Conservation (phyloP, 2,797 vertebrate genomes). For the Lycodopsis pacificus region DNA sequence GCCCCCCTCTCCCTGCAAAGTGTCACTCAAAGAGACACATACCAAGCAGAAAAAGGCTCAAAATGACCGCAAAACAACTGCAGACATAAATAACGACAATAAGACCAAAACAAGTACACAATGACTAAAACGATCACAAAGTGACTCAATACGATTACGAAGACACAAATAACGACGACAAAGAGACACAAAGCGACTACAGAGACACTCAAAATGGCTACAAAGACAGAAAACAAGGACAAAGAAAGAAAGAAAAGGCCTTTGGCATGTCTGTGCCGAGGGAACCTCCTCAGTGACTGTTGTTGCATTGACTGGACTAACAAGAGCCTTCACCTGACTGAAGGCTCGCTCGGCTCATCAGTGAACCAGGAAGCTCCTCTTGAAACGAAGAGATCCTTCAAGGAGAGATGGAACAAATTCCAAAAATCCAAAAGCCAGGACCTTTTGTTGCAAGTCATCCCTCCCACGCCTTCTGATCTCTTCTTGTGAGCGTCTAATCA, state of each 20-base stretch:
- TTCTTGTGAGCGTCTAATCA: background rate
- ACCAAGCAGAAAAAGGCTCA: background rate
- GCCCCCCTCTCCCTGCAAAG: too few relatives aligned
- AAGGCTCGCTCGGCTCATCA: slow-evolving; percentile 24
- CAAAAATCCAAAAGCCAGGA: background rate
- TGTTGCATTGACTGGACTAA: slow-evolving; percentile 10
- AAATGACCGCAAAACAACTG: background rate
- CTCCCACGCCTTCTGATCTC: background rate
- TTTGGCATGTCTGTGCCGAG: too few relatives aligned
- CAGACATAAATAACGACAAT: background rate
- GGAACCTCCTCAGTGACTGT: background rate
- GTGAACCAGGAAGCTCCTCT: slow-evolving; percentile 22
- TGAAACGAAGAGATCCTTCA: slow-evolving; percentile 5
- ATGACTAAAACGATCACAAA: too few relatives aligned
- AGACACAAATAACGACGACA: too few relatives aligned
- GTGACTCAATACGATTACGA: too few relatives aligned
- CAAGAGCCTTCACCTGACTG: slow-evolving; percentile 24
- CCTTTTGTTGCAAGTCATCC: slow-evolving; percentile 1
- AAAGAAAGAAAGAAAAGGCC: too few relatives aligned
- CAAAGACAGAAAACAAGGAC: background rate
- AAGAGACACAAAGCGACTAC: too few relatives aligned
- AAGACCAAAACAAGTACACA: too few relatives aligned
- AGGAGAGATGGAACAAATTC: slow-evolving; percentile 5
- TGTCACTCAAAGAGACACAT: too few relatives aligned
- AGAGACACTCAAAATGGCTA: background rate